Evolutionary conservation across 2,113 vertebrate species (phyloP), one percentile per base, ranked within the genome.

Genomic region (Felis chaus): DNA sequence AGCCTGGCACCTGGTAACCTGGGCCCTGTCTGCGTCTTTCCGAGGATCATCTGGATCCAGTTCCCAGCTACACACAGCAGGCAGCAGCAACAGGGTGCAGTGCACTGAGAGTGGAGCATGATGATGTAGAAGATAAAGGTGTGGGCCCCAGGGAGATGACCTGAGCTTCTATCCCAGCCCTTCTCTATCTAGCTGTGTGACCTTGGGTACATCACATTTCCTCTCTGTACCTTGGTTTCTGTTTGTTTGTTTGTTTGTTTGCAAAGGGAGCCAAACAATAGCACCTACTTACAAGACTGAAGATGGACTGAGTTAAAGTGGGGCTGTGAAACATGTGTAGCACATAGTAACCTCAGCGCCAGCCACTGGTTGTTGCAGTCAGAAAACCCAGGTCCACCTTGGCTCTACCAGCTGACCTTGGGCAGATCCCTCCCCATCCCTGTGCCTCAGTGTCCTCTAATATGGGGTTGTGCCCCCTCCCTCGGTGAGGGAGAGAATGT

Each of bases 201-300:
- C 82, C n/a, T 65, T 92, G 63, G 66, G 13, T 50, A 69, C 8
- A 63, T 41, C 48, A 13, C 7, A 33, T 73, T 27, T 4, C 14
- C 29, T 84, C 71, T 96, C 74, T 76, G 13, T 92, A 85, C 76
- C 88, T 89, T 25, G n/a, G 86, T 85, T 93, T 71, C n/a, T 57
- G 19, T 57, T 45, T 45, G 45, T 45, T 45, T 57, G 39, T 39
- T 21, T 57, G 5, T 57, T 68, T 14, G 5, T 73, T 61, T 74
- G 71, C 61, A 80, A 74, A 91, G 39, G 63, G 63, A 95, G 36
- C 18, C 33, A 10, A 68, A 57, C 41, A 63, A 39, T 7, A 69
- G 55, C 39, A 78, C 12, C 33, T 15, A 41, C 15, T 85, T 57
- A 63, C 21, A 33, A 65, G 66, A 48, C 23, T 45, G n/a, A 85